phyloP scores from a whole-genome alignment of 2,113 vertebrate genomes.

The Grus americana region DNA sequence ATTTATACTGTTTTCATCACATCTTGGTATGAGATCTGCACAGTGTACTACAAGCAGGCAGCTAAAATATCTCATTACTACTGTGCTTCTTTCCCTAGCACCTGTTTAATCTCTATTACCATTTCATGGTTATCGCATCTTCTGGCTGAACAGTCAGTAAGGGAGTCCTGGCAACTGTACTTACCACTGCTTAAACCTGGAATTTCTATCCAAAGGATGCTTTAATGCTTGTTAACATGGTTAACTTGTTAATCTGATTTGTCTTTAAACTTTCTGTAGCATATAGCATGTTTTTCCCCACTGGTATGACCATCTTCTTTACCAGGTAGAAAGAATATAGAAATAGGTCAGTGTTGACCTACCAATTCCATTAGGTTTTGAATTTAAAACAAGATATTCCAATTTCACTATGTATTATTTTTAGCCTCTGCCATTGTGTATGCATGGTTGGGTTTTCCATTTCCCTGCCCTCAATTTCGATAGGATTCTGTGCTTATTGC shows the following conservation, averaged over 20 bases:
- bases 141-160: neutral
- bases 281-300: neutral
- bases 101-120: neutral
- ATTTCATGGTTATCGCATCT: neutral
- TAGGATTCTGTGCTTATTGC: neutral
- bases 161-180: neutral
- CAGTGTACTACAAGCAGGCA: neutral
- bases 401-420: neutral
- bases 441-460: neutral
- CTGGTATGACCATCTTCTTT: neutral
- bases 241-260: constrained; percentile 15
- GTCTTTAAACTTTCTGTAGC: neutral
- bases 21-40: neutral
- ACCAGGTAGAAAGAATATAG: too few relatives aligned
- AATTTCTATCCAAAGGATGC: neutral
- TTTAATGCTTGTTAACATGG: neutral
- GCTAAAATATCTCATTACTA: neutral
- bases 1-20: neutral
- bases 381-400: neutral
- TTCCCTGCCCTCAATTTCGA: neutral
- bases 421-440: neutral
- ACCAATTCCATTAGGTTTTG: neutral
- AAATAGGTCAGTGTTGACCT: neutral
- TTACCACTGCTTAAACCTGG: neutral
- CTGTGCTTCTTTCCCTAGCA: neutral